These are phyloP conservation scores for Gambusia holbrooki DNA, from an alignment of 2,113 vertebrate genomes.

Conservation along the genomic window DNA sequence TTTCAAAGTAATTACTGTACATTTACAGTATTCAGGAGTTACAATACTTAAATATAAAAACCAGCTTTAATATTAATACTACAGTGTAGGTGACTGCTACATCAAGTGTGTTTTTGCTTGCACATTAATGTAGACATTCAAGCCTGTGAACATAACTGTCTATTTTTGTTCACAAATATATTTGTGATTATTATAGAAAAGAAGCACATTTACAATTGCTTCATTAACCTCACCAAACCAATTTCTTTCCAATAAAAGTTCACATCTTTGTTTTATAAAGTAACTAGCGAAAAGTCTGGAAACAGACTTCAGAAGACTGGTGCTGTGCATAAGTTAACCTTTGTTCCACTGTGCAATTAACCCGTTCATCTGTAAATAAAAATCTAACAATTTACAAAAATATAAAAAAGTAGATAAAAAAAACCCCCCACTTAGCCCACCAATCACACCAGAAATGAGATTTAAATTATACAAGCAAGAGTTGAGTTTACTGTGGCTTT, in stretches of 20 bases:
- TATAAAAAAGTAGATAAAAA: not conserved
- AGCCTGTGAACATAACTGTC: not conserved
- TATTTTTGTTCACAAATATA: not conserved
- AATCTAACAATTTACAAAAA: not conserved
- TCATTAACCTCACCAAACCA: not conserved
- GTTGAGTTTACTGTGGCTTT: not conserved
- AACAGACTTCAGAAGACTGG: not conserved
- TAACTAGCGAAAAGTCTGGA: not conserved
- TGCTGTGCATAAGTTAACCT: not conserved
- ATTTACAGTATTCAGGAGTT: slow-evolving; percentile 17
- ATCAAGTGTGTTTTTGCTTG: slow-evolving; percentile 5
- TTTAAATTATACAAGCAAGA: slow-evolving; percentile 1
- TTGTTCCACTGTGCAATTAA: not conserved
- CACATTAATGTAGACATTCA: slow-evolving; percentile 9
- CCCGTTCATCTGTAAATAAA: not conserved
- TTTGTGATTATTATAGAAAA: not conserved
- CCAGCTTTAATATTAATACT: not conserved
- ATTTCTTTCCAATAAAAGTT: not conserved
- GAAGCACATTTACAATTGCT: too few species aligned
- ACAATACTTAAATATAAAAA: slow-evolving; percentile 17
- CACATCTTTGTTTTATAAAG: not conserved
- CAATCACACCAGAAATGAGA: not conserved
- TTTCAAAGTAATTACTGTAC: slow-evolving; percentile 16
- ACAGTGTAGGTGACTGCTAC: not conserved
- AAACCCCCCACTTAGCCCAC: not conserved